Conservation (phyloP, 2,888 invertebrate genomes). For the Drosophila limbata region DNA sequence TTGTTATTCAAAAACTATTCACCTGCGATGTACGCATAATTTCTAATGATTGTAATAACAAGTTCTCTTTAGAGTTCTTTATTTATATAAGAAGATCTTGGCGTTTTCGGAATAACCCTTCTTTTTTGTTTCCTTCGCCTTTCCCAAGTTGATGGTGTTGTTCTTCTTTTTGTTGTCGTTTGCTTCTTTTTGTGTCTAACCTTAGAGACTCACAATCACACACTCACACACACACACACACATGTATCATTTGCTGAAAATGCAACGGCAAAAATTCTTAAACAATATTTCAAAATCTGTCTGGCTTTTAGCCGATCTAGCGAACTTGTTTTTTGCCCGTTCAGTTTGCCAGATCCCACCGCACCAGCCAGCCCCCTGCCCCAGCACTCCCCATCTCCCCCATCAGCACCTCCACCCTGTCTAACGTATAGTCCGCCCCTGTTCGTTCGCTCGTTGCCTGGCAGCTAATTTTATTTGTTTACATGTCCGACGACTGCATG, state of each 20-base stretch:
- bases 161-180: constrained; percentile 28
- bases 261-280: constrained; percentile 77
- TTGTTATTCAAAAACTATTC: neutral
- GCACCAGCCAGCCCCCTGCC: constrained; percentile 1
- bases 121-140: neutral
- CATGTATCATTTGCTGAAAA: constrained; percentile 65
- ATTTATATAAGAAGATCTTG: neutral
- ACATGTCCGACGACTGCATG: constrained; percentile 80
- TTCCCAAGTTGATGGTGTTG: constrained; percentile 5
- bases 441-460: constrained; percentile 51
- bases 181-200: constrained; percentile 70
- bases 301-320: constrained; percentile 80
- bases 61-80: neutral
- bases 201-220: constrained; percentile 50
- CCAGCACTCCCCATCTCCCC: neutral
- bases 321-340: constrained; percentile 77
- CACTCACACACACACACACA: constrained; percentile 29
- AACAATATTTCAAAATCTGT: constrained; percentile 82
- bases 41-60: neutral
- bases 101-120: constrained; percentile 14
- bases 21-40: neutral
- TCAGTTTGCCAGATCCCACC: constrained; percentile 43
- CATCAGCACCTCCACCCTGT: constrained; percentile 10
- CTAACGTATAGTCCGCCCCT: constrained; percentile 13
- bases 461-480: constrained; percentile 81